A percentile compares a stretch with the other conserved stretches of the same genome.
Conservation (phyloP, 2,797 vertebrate species). For the Rhabdophis nuchalis region DNA sequence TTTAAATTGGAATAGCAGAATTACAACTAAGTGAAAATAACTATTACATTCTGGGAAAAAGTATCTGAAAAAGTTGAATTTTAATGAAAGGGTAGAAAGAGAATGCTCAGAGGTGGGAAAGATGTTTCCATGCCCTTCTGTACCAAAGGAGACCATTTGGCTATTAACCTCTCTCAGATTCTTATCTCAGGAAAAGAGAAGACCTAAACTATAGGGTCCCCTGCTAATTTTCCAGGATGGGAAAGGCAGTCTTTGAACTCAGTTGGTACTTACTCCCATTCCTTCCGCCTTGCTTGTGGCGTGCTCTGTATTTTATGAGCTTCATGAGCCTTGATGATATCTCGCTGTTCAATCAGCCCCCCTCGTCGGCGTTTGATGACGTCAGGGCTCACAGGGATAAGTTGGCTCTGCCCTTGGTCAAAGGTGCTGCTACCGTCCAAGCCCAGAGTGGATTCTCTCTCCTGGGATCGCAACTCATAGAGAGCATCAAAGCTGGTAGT, state of each 20-base stretch:
- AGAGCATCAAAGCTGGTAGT: slow-evolving; percentile 79
- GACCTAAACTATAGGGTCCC: too few species aligned
- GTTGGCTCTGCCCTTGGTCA: slow-evolving; percentile 70
- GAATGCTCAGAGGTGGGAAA: background rate
- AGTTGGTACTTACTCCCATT: slow-evolving; percentile 92
- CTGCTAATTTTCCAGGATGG: background rate
- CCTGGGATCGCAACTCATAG: slow-evolving; percentile 67
- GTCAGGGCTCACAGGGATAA: slow-evolving; percentile 82
- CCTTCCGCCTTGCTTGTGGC: slow-evolving; percentile 92
- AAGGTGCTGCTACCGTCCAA: slow-evolving; percentile 63
- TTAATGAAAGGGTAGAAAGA: background rate
- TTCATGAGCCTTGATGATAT: slow-evolving; percentile 94
- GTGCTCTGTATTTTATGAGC: slow-evolving; percentile 98
- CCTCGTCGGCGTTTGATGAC: slow-evolving; percentile 89
- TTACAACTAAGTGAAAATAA: background rate
- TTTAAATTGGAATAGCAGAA: background rate
- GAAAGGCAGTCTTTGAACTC: background rate
- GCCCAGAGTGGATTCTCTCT: slow-evolving; percentile 46
- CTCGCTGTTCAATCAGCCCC: slow-evolving; percentile 91
- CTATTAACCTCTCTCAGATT: background rate
- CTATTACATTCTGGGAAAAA: background rate
- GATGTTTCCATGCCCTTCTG: background rate
- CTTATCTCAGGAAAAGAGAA: background rate
- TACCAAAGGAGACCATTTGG: background rate
- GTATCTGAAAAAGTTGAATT: background rate